Evolutionary conservation across 2,113 vertebrate genomes (phyloP), one percentile per base, ranked within the genome.

Genomic region (Cryptomyrus ogoouensis): DNA sequence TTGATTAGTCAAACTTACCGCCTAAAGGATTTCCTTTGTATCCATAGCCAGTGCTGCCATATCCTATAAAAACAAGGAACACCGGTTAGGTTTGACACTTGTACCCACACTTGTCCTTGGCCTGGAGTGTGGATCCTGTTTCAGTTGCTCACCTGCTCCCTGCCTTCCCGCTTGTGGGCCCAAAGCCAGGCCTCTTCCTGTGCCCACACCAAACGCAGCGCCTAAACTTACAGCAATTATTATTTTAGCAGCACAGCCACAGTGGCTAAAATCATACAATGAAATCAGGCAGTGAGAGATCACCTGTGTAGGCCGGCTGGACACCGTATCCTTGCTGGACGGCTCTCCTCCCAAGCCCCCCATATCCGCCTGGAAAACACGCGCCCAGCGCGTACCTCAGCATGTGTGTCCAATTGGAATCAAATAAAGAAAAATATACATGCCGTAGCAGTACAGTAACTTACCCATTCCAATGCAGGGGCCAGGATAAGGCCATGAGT

Each of bases 21-120:
- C 52, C 53, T 35, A 90, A 85, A 86, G 89, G 53, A 24, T 86
- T 83, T 86, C 89, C 89, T 85, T 56, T 58, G 66, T 87, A 90
- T 6, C 56, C 44, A 86, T 86, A 90, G 21, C 88, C 88, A 56
- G 80, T 89, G 31, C 50, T 58, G 5, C 89, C 56, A 66, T 86
- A 86, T 49, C 83, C 89, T 90, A 35, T 21, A 90, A 56, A 47
- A 49, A 35, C 5, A 39, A 1, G 42, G 12, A 66, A 27, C 42
- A 49, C 6, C 7, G 2, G 19, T 80, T 42, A 52, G 49, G 62
- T 31, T 21, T 27, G 12, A 46, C 12, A 88, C 24, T 47, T 70
- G 42, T 27, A 15, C n/a, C 46, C 39, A 46, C 53, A 56, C 53
- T 56, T 56, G 74, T 80, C 74, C 17, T 42, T n/a, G 24, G 47